Evolutionary conservation across 2,797 vertebrate genomes (phyloP), one percentile per base, ranked within the genome.

Genomic region (Uromys caudimaculatus): DNA sequence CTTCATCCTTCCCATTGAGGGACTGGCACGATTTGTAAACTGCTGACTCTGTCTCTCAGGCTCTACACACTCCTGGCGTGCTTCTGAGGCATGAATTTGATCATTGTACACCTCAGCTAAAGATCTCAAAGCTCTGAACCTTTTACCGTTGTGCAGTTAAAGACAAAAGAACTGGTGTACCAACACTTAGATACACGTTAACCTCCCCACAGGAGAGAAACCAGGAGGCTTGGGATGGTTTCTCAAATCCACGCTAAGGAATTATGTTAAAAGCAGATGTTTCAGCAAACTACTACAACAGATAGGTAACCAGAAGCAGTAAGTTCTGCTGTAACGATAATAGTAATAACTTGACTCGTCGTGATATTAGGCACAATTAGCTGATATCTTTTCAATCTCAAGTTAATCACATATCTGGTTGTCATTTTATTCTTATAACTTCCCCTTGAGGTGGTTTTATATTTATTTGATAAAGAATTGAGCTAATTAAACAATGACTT

Each of bases 101-200:
- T 97, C 73, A 21, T n/a, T 56, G 64, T 58, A 96, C 32, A 96
- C 82, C 96, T 23, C 91, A 96, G 64, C 64, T 67, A 94, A 75
- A 93, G 97, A n/a, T 97, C 62, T 29, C 96, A 84, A 96, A 97
- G 96, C 78, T 81, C 83, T 93, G 89, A 96, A 91, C 77, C 52
- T 97, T 93, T 94, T 94, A 89, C 64, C 93, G 41, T 92, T 95
- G 47, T 69, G 84, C 41, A 96, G 1, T 0, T 62, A 83, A 93
- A 96, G 73, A 93, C 92, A 91, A 97, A 98, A 97, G 19, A 93
- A 95, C 75, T 9, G 75, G 2, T 79, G 93, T 50, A 90, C 76
- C 89, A 64, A 73, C 54, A 93, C 94, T 95, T 90, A 73, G 92
- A 97, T 95, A 83, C 16, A 94, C 0, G 96, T 4, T 12, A 95